phyloP scores from a whole-genome alignment of 2,113 vertebrate species.

The human region GRCh38 chr12:87663001-87663500 shows the following conservation, averaged over 20 bases:
- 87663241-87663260: background rate
- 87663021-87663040: background rate
- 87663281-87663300: background rate
- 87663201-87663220: conserved; percentile 4
- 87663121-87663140: background rate
- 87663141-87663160: background rate
- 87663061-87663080: background rate
- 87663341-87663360: background rate
- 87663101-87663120: background rate
- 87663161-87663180: background rate
- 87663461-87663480: background rate
- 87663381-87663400: background rate
- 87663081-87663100: background rate
- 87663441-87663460: background rate
- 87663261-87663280: background rate
- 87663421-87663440: background rate
- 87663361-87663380: background rate
- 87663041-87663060: background rate
- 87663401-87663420: background rate
- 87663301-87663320: background rate
- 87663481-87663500: background rate
- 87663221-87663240: background rate
- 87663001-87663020: background rate
- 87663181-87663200: background rate
- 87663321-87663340: background rate